Evolutionary conservation across 2,797 vertebrate genomes (phyloP).

Genomic region (Saxicola maurus): DNA sequence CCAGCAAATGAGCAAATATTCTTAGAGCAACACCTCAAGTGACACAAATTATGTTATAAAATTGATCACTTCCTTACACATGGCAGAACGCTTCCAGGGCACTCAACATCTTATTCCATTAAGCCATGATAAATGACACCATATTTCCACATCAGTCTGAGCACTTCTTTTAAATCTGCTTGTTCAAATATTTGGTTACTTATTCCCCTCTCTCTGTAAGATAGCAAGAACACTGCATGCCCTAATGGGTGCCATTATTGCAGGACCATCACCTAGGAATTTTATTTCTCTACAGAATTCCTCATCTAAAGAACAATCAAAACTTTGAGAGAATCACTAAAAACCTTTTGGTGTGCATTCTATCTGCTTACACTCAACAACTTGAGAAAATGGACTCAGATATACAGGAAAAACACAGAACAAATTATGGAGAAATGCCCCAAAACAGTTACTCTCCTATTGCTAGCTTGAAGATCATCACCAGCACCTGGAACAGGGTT

Average conservation of each 20-base stretch:
- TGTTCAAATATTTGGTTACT: conserved; percentile 38
- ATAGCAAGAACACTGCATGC: not conserved
- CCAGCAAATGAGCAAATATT: not conserved
- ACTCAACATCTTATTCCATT: conserved; percentile 51
- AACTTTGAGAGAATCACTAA: not conserved
- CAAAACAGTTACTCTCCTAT: not conserved
- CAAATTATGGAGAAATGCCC: not conserved
- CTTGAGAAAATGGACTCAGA: not conserved
- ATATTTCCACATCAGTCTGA: conserved; percentile 15
- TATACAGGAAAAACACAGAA: not conserved
- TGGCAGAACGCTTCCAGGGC: conserved; percentile 42
- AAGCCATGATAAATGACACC: conserved; percentile 46
- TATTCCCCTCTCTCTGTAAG: not conserved
- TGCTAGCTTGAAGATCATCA: not conserved
- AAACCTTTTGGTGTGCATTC: not conserved
- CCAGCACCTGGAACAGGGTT: not conserved
- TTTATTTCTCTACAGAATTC: not conserved
- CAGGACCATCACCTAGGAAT: not conserved
- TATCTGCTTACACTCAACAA: not conserved
- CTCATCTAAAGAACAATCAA: not conserved
- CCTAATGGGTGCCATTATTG: not conserved
- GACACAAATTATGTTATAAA: conserved; percentile 55
- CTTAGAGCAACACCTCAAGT: conserved; percentile 50
- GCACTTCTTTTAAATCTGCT: conserved; percentile 30
- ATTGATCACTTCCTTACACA: conserved; percentile 54